Conservation (phyloP, 1,140 invertebrate species). For the Galleria mellonella region DNA sequence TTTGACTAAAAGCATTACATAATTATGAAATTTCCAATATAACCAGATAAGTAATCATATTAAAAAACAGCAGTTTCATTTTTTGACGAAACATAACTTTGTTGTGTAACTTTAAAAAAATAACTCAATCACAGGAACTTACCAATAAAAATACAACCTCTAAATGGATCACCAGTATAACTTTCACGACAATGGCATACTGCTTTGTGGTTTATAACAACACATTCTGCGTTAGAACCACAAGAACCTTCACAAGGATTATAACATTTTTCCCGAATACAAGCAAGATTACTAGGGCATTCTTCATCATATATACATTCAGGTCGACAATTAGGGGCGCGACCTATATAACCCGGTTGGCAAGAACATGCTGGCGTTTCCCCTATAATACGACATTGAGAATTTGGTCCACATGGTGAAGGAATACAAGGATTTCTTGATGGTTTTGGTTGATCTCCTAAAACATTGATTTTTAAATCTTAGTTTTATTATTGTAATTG, state of each 20-base stretch:
- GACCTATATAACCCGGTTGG: conserved; percentile 81
- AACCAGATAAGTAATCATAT: no score
- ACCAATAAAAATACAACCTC: conserved; percentile 76
- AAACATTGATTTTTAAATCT: conserved; percentile 22
- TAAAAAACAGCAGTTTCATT: no score
- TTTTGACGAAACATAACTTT: no score
- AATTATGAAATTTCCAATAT: background rate
- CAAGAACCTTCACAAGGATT: conserved; percentile 88
- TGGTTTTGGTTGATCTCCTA: conserved; percentile 53
- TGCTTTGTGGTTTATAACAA: conserved; percentile 84
- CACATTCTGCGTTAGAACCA: conserved; percentile 80
- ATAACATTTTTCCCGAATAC: conserved; percentile 83
- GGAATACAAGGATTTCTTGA: conserved; percentile 81
- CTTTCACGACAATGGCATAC: conserved; percentile 83
- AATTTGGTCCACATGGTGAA: conserved; percentile 88
- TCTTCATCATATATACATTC: conserved; percentile 86
- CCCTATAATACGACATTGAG: conserved; percentile 81
- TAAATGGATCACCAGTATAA: conserved; percentile 86
- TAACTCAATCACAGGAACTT: conserved; percentile 14
- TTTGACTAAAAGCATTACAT: conserved; percentile 56
- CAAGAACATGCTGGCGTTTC: conserved; percentile 85
- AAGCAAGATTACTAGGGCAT: conserved; percentile 83
- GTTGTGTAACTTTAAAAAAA: conserved; percentile 6
- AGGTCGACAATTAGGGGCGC: conserved; percentile 84
- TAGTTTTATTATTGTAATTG: background rate